phyloP scores from a whole-genome alignment of 2,797 vertebrate genomes.

The Pelodytes ibericus region DNA sequence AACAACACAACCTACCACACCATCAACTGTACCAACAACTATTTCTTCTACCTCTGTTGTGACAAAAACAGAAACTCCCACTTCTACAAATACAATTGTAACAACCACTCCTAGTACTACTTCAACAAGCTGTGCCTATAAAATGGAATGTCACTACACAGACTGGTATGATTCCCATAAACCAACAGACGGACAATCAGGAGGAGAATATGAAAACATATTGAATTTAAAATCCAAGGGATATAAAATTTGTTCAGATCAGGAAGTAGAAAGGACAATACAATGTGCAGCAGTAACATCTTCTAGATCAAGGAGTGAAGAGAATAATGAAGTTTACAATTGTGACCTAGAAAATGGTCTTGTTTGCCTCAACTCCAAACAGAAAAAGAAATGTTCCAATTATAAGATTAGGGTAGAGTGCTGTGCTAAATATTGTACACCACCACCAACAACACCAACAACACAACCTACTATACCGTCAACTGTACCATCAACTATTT shows the following conservation, averaged over 20 bases:
- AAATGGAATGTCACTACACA: too few relatives aligned
- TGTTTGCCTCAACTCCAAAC: conserved; percentile 61
- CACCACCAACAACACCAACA: background rate
- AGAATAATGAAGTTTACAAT: background rate
- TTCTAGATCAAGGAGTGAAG: background rate
- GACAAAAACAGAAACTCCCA: too few relatives aligned
- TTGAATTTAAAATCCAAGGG: background rate
- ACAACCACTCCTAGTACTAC: too few relatives aligned
- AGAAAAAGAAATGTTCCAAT: conserved; percentile 69
- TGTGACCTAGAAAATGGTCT: conserved; percentile 56
- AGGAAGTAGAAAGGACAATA: background rate
- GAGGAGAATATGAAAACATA: background rate
- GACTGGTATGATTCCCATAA: background rate
- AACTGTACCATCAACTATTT: too few relatives aligned
- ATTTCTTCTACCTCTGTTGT: background rate
- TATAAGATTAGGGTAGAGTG: conserved; percentile 68
- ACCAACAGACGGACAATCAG: background rate
- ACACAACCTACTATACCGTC: too few relatives aligned
- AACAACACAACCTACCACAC: too few relatives aligned
- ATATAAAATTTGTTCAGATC: background rate
- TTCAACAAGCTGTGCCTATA: too few relatives aligned
- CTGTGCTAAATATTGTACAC: conserved; percentile 24
- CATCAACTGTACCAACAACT: background rate
- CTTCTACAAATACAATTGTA: too few relatives aligned
- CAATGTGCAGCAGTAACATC: background rate